Percentiles rank a stretch among this genome's conserved stretches.
phyloP scores from a whole-genome alignment of 1,140 invertebrate genomes.

The Dendrolimus kikuchii region DNA sequence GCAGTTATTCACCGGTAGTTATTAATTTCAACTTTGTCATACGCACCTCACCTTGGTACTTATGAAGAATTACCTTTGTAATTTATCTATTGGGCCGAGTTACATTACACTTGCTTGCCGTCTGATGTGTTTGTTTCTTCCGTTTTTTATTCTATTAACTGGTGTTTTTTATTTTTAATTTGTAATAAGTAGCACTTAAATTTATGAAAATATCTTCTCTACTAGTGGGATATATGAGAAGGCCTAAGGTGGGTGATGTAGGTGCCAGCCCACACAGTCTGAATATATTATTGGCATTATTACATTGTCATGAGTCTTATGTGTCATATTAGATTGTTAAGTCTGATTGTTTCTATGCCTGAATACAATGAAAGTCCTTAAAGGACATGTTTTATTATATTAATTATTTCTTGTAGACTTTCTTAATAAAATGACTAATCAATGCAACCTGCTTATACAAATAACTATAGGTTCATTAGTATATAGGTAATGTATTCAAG shows the following conservation, averaged over 20 bases:
- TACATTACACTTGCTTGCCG: neutral
- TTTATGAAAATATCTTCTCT: no score
- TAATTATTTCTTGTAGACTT: no score
- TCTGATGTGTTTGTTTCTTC: conserved; percentile 1
- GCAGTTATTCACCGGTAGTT: conserved; percentile 53
- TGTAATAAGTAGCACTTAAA: no score
- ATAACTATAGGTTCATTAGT: no score
- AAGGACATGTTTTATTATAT: no score
- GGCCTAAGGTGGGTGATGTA: conserved; percentile 57
- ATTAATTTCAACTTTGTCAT: conserved; percentile 29
- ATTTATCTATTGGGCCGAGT: conserved; percentile 5
- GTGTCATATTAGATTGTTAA: conserved; percentile 38
- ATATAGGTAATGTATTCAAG: no score
- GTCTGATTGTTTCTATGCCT: conserved; percentile 3
- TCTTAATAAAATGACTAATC: no score
- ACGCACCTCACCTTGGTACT: conserved; percentile 22
- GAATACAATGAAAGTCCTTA: no score
- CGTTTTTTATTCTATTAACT: no score
- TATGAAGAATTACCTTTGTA: conserved; percentile 14
- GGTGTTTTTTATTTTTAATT: no score
- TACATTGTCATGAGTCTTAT: conserved; percentile 58
- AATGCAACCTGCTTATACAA: no score
- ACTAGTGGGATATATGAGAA: conserved; percentile 33
- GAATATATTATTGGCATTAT: conserved; percentile 67
- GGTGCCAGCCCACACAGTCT: conserved; percentile 51